Conservation (phyloP, 2,888 invertebrate species). For the Germaria angustata region DNA sequence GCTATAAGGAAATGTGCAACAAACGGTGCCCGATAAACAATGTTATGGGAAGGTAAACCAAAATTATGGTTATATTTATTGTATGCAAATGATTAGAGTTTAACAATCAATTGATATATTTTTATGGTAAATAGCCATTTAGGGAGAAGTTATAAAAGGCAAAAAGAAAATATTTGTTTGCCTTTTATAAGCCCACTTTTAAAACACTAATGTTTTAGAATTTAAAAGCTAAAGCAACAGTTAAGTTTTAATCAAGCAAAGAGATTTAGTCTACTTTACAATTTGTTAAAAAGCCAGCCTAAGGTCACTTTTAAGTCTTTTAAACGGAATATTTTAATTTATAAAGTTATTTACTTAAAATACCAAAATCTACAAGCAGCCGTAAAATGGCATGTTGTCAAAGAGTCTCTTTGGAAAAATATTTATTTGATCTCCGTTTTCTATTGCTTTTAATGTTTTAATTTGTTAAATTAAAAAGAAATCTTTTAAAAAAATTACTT, state of each 20-base stretch:
- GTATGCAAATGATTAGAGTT: conserved; percentile 74
- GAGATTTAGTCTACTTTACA: not conserved
- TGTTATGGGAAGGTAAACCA: conserved; percentile 5
- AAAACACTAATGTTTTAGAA: no score
- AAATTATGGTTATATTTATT: conserved; percentile 71
- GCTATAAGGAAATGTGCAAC: not conserved
- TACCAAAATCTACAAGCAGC: not conserved
- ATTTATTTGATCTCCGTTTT: conserved; percentile 46
- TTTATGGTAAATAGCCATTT: conserved; percentile 36
- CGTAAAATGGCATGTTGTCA: conserved; percentile 30
- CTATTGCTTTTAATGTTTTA: conserved; percentile 21
- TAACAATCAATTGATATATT: conserved; percentile 71
- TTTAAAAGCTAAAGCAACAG: not conserved
- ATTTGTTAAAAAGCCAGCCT: not conserved
- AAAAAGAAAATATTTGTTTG: not conserved
- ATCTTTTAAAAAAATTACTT: conserved; percentile 61
- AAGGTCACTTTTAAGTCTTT: conserved; percentile 17
- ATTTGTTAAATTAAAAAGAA: conserved; percentile 55
- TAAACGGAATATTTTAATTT: conserved; percentile 56
- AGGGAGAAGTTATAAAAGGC: not conserved
- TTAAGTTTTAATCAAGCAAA: conserved; percentile 22
- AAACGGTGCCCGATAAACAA: not conserved
- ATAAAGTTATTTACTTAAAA: conserved; percentile 55
- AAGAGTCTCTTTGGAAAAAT: conserved; percentile 45
- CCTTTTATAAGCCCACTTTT: no score